Evolutionary conservation across 2,797 vertebrate species (phyloP).

Genomic region (Podargus strigoides): DNA sequence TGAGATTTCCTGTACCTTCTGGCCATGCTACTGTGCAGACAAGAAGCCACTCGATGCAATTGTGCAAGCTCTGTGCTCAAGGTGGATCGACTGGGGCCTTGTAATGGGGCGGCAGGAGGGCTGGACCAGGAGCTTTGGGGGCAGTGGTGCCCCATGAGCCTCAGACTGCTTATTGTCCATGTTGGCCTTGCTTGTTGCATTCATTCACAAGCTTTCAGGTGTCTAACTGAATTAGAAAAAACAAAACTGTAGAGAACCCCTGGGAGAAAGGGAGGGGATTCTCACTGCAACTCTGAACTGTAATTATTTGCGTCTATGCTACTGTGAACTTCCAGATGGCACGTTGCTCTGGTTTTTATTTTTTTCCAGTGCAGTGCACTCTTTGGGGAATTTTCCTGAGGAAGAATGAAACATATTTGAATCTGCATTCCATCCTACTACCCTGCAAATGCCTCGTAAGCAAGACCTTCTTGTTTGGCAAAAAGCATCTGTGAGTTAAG

Average conservation of each 20-base stretch:
- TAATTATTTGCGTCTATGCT: slow-evolving; percentile 15
- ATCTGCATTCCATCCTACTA: not conserved
- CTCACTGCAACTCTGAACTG: not conserved
- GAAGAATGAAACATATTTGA: slow-evolving; percentile 4
- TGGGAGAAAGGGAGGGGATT: not conserved
- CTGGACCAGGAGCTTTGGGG: not conserved
- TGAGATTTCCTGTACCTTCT: not conserved
- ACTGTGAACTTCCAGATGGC: slow-evolving; percentile 32
- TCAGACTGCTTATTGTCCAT: not conserved
- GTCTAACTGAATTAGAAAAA: not conserved
- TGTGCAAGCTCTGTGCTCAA: not conserved
- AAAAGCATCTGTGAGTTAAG: not conserved
- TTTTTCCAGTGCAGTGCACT: not conserved
- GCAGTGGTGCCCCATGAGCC: not conserved
- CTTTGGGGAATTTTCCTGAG: slow-evolving; percentile 7
- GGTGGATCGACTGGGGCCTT: fast-evolving
- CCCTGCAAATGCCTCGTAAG: not conserved
- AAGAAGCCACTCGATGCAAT: not conserved
- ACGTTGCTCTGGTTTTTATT: not conserved
- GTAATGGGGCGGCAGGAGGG: not conserved
- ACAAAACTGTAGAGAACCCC: not conserved
- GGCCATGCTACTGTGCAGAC: not conserved
- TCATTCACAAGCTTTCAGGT: not conserved
- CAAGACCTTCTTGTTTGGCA: slow-evolving; percentile 8
- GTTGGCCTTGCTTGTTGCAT: not conserved